phyloP scores from a whole-genome alignment of 2,888 invertebrate species.

The Coenonympha glycerion region DNA sequence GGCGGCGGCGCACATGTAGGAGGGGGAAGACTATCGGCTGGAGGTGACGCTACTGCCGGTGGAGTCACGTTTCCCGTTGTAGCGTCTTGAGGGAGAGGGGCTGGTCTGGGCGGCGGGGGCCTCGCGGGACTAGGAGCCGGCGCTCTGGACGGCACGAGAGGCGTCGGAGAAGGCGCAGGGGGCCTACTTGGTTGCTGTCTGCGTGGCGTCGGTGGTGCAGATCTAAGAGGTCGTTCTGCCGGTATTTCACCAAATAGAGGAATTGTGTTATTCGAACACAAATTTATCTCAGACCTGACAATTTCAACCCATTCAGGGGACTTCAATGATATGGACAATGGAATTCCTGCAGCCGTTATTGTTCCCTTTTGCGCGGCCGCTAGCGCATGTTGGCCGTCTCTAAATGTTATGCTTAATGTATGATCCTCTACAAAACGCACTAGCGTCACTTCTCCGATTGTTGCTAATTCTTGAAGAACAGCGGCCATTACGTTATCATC shows the following conservation, averaged over 20 bases:
- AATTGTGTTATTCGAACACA: constrained; percentile 90
- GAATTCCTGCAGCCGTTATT: constrained; percentile 79
- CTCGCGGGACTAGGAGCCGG: constrained; percentile 72
- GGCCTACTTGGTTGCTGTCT: constrained; percentile 77
- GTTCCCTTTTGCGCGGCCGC: constrained; percentile 78
- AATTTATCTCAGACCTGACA: constrained; percentile 86
- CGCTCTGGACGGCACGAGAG: constrained; percentile 57
- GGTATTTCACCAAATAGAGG: constrained; percentile 78
- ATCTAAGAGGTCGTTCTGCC: constrained; percentile 55
- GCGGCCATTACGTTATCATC: constrained; percentile 88
- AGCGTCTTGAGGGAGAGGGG: constrained; percentile 71
- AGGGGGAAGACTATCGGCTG: constrained; percentile 77
- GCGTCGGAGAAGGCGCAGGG: constrained; percentile 77
- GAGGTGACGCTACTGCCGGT: constrained; percentile 59
- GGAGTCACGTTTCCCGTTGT: constrained; percentile 53
- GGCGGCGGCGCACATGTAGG: constrained; percentile 80
- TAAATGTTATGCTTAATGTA: constrained; percentile 93
- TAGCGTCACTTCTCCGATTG: constrained; percentile 91
- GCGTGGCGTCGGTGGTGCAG: constrained; percentile 67
- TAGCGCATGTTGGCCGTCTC: constrained; percentile 91
- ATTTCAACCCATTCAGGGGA: constrained; percentile 90
- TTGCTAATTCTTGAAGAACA: constrained; percentile 86
- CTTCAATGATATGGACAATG: constrained; percentile 83
- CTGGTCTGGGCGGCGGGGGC: constrained; percentile 78
- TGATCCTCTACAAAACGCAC: constrained; percentile 89